Conservation (phyloP, 1,140 invertebrate species). For the Apis laboriosa region DNA sequence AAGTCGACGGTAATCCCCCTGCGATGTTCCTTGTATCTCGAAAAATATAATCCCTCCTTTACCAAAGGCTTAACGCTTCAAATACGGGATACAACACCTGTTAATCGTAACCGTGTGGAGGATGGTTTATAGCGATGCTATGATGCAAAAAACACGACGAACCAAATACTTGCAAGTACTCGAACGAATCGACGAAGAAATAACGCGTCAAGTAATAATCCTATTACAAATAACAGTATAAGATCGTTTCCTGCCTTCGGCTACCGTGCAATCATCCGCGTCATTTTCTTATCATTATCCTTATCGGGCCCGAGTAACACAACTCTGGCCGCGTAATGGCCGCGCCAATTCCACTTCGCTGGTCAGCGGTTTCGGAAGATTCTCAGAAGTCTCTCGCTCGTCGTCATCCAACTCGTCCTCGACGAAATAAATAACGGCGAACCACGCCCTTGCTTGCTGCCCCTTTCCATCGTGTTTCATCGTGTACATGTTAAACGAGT, state of each 20-base stretch:
- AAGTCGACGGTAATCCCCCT: neutral
- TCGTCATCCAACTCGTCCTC: neutral
- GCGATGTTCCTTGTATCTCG: neutral
- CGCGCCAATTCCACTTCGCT: neutral
- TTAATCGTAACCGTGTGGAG: no score
- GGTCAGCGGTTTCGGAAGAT: neutral
- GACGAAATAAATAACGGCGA: slow-evolving; percentile 59
- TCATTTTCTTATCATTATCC: neutral
- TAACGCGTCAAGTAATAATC: neutral
- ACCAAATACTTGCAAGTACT: neutral
- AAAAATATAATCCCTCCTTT: neutral
- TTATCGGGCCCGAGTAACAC: slow-evolving; percentile 1
- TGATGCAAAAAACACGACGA: neutral
- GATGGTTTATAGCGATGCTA: no score
- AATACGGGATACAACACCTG: neutral
- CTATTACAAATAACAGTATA: neutral
- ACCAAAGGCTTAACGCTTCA: neutral
- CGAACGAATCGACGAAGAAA: neutral
- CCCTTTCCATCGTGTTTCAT: neutral
- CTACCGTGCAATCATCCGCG: neutral
- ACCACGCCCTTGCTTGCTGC: slow-evolving; percentile 63
- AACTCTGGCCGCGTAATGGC: neutral
- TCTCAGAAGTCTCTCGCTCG: neutral
- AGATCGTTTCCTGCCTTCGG: neutral
- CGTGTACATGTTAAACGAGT: neutral